Evolutionary conservation across 2,113 vertebrate species (phyloP).

Genomic region (Cynopterus brachyotis): DNA sequence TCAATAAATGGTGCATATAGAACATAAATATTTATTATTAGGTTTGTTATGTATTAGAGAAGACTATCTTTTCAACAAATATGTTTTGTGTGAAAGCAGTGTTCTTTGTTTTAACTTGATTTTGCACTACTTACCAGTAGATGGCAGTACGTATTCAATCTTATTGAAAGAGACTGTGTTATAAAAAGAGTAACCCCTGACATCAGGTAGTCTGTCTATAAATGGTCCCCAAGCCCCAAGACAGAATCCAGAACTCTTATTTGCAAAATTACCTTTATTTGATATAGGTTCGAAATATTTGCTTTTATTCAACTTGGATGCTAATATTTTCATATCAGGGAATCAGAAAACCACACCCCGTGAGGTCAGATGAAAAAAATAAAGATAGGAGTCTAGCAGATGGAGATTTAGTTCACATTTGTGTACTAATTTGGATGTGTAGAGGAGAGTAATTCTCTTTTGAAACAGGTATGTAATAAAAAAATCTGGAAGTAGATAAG

Average conservation of each 20-base stretch:
- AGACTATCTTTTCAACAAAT: slow-evolving; percentile 17
- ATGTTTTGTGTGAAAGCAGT: background rate
- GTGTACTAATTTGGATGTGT: background rate
- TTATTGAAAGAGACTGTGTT: slow-evolving; percentile 31
- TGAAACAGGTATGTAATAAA: background rate
- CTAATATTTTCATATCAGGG: background rate
- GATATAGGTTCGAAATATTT: slow-evolving; percentile 48
- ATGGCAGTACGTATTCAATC: slow-evolving; percentile 84
- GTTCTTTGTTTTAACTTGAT: background rate
- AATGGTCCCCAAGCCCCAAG: background rate
- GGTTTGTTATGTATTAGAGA: background rate
- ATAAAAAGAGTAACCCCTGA: background rate
- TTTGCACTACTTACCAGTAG: slow-evolving; percentile 74
- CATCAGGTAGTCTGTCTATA: slow-evolving; percentile 7
- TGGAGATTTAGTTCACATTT: background rate
- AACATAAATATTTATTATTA: background rate
- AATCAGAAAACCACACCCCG: background rate
- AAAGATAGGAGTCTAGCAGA: background rate
- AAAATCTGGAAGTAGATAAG: background rate
- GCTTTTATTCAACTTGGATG: slow-evolving; percentile 23
- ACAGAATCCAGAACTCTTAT: background rate
- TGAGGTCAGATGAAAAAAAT: background rate
- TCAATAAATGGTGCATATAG: background rate
- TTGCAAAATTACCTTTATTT: slow-evolving; percentile 36
- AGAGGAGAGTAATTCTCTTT: rapidly evolving